Percentiles rank a stretch among this genome's conserved stretches.
Conservation (phyloP, 1,140 invertebrate genomes). For the Trissolcus basalis region DNA sequence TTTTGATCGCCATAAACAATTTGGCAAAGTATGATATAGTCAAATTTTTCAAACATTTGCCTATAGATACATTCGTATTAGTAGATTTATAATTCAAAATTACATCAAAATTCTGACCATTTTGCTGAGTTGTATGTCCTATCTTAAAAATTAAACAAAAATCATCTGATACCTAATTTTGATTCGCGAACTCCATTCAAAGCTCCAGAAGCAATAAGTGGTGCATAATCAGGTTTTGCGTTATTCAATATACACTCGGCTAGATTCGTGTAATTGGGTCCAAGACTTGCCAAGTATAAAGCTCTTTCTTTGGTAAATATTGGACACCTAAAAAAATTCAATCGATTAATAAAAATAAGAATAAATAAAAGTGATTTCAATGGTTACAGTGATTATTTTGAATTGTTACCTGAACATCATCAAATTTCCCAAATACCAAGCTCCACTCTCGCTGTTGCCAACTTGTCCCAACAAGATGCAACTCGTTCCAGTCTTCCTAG, state of each 20-base stretch:
- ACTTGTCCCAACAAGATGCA: slow-evolving; percentile 76
- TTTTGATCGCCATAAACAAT: no score
- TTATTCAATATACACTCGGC: slow-evolving; percentile 75
- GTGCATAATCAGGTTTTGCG: slow-evolving; percentile 73
- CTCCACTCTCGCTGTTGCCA: slow-evolving; percentile 67
- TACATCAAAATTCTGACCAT: no score
- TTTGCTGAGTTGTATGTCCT: no score
- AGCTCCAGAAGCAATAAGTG: slow-evolving; percentile 72
- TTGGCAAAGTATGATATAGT: no score
- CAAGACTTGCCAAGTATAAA: slow-evolving; percentile 74
- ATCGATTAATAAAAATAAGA: neutral
- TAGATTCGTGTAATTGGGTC: slow-evolving; percentile 76
- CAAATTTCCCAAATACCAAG: slow-evolving; percentile 77
- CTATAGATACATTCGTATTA: no score
- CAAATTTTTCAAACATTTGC: no score
- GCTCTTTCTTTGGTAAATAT: slow-evolving; percentile 76
- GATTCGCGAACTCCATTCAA: slow-evolving; percentile 69
- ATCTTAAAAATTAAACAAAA: no score
- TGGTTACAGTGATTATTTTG: no score
- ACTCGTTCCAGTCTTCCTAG: slow-evolving; percentile 74
- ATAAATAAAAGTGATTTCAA: no score
- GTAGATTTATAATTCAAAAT: no score
- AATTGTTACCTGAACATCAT: slow-evolving; percentile 73
- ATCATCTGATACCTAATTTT: slow-evolving; percentile 62
- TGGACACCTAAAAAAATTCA: slow-evolving; percentile 65